phyloP scores from a whole-genome alignment of 1,140 invertebrate species.

The Saccostrea cuccullata region DNA sequence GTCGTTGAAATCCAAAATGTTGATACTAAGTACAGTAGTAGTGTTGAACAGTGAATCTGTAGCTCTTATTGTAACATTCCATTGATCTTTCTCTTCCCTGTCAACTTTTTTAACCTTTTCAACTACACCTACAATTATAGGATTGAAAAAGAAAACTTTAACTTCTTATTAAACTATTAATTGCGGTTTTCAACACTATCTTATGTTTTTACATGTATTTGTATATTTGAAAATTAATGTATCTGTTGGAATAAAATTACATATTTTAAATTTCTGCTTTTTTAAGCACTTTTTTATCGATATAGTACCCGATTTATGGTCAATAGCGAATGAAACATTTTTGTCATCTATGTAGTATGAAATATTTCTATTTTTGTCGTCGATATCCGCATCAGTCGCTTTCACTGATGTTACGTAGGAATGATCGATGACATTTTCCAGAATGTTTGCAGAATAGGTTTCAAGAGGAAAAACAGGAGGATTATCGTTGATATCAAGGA shows the following conservation, averaged over 20 bases:
- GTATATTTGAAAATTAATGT: too few species aligned
- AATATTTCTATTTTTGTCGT: neutral
- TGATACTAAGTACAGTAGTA: neutral
- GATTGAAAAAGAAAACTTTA: too few species aligned
- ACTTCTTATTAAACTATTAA: too few species aligned
- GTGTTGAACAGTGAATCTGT: slow-evolving; percentile 1
- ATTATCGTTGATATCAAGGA: neutral
- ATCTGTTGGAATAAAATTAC: too few species aligned
- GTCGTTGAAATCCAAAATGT: slow-evolving; percentile 12
- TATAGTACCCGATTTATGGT: neutral
- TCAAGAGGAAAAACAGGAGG: neutral
- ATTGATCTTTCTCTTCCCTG: neutral
- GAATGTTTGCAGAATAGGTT: neutral
- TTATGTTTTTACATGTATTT: too few species aligned
- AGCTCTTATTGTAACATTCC: neutral
- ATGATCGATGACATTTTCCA: neutral
- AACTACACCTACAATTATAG: neutral
- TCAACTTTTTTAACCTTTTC: neutral
- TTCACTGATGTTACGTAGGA: neutral
- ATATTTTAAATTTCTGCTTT: too few species aligned
- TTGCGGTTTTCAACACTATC: too few species aligned
- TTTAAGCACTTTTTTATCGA: neutral
- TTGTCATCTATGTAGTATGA: neutral
- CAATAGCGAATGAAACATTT: neutral
- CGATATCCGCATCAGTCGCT: neutral